Base-by-base conservation (phyloP, 1,140 invertebrate species). In the Helicoverpa armigera region DNA sequence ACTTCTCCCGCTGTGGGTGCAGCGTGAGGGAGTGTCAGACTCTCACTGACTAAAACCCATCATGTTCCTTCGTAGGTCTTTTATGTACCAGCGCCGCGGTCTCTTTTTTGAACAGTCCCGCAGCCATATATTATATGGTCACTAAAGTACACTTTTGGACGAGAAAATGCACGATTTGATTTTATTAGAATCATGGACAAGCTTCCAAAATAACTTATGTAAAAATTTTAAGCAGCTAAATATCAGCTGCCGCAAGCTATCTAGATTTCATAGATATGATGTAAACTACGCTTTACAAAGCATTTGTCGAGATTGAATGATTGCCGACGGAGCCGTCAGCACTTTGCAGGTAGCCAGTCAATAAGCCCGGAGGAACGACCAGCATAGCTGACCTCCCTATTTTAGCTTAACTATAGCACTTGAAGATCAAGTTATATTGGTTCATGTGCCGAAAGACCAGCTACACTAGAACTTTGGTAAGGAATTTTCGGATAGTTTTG, bases 261-360 rank as follows among this genome's bases (percentile, higher is more conserved):
- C 58, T 61, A 61, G 58, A 13, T 31, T 72, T 51, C 18, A 31
- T 29, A 31, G 50, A 29, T 50, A 50, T 18, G 11, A 69, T 69
- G 43, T 69, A 50, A 18, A 69, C 9, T 54, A 29, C 69, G 50
- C 69, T 72, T 72, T 53, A 29, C 23, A 54, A 72, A 72, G 50
- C 69, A 72, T 72, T 72, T 54, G 69, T 72, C 69, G 69, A 72
- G 69, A 72, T 72, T 72, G 69, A 72, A 72, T 54, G 69, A 72
- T 72, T 72, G 69, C 50, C 69, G 50, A 72, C 69, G 69, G 50
- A 53, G 13, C 65, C 50, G 69, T 54, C 69, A 72, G 69, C 69
- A 72, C 69, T 72, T 72, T 72, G 69, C 69, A 72, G 69, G 69
- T 72, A 72, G 48, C 69, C 69, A 50, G 69, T 72, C 69, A 72